Percentiles rank a stretch among this genome's conserved stretches.
Conservation (phyloP, 2,113 vertebrate genomes). For the Prionailurus viverrinus region DNA sequence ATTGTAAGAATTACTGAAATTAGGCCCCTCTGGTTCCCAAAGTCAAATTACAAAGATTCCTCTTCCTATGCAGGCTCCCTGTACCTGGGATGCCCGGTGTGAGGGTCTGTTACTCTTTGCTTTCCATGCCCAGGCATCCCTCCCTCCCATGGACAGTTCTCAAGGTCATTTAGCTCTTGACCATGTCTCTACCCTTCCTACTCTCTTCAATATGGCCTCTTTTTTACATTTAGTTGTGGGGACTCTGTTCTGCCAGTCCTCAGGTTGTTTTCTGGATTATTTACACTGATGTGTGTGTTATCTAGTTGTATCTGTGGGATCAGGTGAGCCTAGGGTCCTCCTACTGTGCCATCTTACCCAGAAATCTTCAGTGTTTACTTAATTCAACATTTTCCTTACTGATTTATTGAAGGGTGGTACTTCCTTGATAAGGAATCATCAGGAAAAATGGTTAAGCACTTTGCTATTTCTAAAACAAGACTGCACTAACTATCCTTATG, state of each 20-base stretch:
- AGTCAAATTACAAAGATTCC: too few species aligned
- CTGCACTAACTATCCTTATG: not conserved
- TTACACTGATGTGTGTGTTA: not conserved
- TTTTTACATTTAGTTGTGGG: not conserved
- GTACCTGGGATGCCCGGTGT: too few species aligned
- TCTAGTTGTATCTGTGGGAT: not conserved
- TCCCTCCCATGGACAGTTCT: not conserved
- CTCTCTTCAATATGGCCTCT: not conserved
- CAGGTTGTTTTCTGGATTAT: not conserved
- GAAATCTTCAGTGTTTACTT: not conserved
- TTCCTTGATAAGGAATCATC: not conserved
- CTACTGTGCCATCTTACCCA: not conserved
- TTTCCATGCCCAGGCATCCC: too few species aligned
- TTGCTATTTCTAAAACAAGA: not conserved
- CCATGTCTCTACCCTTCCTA: not conserved
- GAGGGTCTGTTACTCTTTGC: too few species aligned
- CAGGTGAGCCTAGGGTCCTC: not conserved
- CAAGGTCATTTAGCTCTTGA: not conserved
- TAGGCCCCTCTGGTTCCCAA: too few species aligned
- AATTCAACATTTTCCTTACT: not conserved
- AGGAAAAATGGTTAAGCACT: not conserved
- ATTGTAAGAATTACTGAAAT: too few species aligned
- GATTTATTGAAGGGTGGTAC: not conserved
- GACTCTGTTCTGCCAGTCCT: not conserved
- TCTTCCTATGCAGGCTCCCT: too few species aligned